phyloP scores from a whole-genome alignment of 2,797 vertebrate genomes.

The Semotilus atromaculatus region DNA sequence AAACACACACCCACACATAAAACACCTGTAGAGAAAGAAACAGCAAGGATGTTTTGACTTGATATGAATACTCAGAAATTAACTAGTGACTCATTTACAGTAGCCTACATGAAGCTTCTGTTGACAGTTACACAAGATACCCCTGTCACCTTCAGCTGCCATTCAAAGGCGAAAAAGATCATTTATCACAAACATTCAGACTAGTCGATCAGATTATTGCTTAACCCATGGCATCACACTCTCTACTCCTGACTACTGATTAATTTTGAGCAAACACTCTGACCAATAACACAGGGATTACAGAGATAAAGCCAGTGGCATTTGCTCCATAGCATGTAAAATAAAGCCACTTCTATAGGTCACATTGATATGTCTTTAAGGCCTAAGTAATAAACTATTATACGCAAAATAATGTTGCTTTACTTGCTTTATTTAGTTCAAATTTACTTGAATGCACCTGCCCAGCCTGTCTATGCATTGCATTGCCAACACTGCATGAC shows the following conservation, averaged over 20 bases:
- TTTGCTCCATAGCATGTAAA: background rate
- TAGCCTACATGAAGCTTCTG: background rate
- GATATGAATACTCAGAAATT: background rate
- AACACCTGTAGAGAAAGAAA: background rate
- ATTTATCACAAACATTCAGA: background rate
- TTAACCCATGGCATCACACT: background rate
- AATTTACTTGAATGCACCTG: background rate
- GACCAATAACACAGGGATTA: background rate
- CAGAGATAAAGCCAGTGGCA: background rate
- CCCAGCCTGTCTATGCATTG: background rate
- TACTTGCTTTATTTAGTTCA: background rate
- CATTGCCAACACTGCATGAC: background rate
- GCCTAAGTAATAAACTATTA: background rate
- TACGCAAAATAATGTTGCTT: background rate
- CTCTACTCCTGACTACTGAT: conserved; percentile 10
- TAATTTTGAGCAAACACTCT: conserved; percentile 4
- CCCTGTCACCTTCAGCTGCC: background rate
- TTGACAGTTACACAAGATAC: background rate
- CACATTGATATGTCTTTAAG: background rate
- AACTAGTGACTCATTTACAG: background rate
- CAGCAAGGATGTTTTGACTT: background rate
- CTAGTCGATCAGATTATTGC: background rate
- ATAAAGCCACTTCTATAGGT: background rate
- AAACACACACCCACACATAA: too few relatives aligned
- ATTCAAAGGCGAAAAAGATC: background rate